Percentiles rank a stretch among this genome's conserved stretches.
These are phyloP conservation scores for Myodes glareolus DNA, from an alignment of 2,113 vertebrate genomes.

Conservation along the genomic window DNA sequence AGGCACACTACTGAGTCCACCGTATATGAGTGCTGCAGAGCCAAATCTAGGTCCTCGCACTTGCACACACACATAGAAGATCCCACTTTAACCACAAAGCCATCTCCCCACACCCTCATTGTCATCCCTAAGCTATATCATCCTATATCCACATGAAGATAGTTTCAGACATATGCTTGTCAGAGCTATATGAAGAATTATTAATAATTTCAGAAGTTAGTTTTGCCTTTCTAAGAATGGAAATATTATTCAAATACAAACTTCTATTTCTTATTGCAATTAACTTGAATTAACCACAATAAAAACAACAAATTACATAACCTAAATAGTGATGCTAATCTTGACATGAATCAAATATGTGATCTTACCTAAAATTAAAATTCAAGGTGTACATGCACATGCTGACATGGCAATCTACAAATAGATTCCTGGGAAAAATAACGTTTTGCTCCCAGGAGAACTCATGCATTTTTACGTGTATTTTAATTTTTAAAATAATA, in stretches of 20 bases:
- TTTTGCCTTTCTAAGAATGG: neutral
- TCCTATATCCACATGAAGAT: neutral
- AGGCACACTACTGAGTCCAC: neutral
- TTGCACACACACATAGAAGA: neutral
- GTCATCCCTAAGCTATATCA: neutral
- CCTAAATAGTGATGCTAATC: neutral
- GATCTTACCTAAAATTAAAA: slow-evolving; percentile 41
- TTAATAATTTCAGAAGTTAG: slow-evolving; percentile 16
- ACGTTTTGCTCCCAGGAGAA: neutral
- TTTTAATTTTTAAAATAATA: neutral
- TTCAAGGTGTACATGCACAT: neutral
- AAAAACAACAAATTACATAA: neutral
- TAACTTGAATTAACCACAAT: neutral
- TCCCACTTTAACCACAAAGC: neutral
- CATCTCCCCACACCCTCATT: neutral
- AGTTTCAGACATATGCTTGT: neutral
- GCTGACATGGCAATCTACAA: neutral
- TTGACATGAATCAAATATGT: slow-evolving; percentile 40
- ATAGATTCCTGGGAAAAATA: neutral
- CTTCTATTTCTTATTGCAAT: neutral
- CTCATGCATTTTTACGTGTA: neutral
- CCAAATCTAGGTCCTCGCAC: too few species aligned
- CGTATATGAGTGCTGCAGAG: neutral
- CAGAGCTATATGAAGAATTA: neutral
- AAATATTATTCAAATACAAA: neutral